These are phyloP conservation scores for Nomada hirtipes DNA, from an alignment of 2,888 invertebrate genomes.

Conservation along the genomic window DNA sequence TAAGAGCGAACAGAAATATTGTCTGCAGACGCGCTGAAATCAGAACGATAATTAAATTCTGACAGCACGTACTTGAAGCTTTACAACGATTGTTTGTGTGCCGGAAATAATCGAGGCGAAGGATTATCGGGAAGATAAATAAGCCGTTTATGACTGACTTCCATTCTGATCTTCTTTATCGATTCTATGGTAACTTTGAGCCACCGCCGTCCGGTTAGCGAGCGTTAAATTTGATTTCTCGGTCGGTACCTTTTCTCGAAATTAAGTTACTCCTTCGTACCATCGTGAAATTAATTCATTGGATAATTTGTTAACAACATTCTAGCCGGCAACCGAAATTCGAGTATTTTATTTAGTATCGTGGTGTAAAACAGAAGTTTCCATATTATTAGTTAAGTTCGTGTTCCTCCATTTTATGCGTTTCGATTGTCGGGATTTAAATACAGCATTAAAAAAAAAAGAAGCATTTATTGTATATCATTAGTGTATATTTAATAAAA, in stretches of 20 bases:
- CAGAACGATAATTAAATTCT: slow-evolving; percentile 36
- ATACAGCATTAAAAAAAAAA: not conserved
- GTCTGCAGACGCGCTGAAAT: not conserved
- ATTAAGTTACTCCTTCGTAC: too few species aligned
- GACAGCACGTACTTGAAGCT: slow-evolving; percentile 65
- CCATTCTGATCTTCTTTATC: slow-evolving; percentile 75
- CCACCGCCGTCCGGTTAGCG: slow-evolving; percentile 39
- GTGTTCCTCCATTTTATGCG: not conserved
- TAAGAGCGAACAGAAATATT: not conserved
- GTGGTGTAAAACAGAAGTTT: not conserved
- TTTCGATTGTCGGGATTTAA: not conserved
- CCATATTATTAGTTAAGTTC: not conserved
- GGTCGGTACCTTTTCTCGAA: too few species aligned
- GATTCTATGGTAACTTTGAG: slow-evolving; percentile 75
- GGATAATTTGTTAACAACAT: not conserved
- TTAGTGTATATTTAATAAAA: not conserved
- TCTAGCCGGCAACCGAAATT: not conserved
- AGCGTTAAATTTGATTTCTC: slow-evolving; percentile 8
- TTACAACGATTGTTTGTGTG: slow-evolving; percentile 66
- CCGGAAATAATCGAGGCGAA: slow-evolving; percentile 73
- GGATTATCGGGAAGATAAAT: slow-evolving; percentile 80
- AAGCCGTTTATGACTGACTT: slow-evolving; percentile 78
- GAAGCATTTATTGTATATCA: not conserved
- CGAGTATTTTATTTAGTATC: not conserved
- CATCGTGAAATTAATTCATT: too few species aligned